These are phyloP conservation scores for Hypomecis punctinalis DNA, from an alignment of 2,888 invertebrate species.

Conservation along the genomic window DNA sequence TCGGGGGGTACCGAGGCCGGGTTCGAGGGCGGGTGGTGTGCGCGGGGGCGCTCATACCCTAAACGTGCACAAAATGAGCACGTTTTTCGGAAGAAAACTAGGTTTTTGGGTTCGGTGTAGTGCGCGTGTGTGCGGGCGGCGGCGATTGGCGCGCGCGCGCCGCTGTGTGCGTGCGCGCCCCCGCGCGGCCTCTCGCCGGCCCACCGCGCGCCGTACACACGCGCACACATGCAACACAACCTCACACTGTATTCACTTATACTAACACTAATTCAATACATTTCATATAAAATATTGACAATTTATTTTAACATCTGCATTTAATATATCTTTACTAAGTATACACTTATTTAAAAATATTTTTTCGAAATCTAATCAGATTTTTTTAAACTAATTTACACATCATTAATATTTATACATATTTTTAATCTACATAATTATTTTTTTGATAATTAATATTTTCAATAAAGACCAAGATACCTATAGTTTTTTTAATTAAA, in stretches of 20 bases:
- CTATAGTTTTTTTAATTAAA: too few relatives aligned
- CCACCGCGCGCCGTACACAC: conserved; percentile 47
- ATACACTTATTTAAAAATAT: too few relatives aligned
- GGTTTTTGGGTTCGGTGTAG: conserved; percentile 60
- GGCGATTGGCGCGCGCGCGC: conserved; percentile 68
- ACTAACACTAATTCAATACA: conserved; percentile 15
- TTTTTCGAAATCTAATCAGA: too few relatives aligned
- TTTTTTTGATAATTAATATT: too few relatives aligned
- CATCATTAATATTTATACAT: too few relatives aligned
- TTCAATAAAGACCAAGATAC: too few relatives aligned
- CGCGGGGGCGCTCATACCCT: conserved; percentile 67
- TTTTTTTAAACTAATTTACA: too few relatives aligned
- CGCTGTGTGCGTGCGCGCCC: conserved; percentile 67
- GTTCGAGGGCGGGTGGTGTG: conserved; percentile 53
- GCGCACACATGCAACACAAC: conserved; percentile 42
- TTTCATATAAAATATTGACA: background rate
- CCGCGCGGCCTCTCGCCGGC: conserved; percentile 70
- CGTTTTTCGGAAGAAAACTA: conserved; percentile 67
- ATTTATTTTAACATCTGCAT: background rate
- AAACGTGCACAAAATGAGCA: conserved; percentile 73
- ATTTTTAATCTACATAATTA: too few relatives aligned
- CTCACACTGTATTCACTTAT: conserved; percentile 25
- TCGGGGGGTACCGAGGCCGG: conserved; percentile 28
- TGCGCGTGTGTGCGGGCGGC: conserved; percentile 61
- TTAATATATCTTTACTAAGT: background rate